phyloP scores from a whole-genome alignment of 2,797 vertebrate species.

The Myotis myotis region DNA sequence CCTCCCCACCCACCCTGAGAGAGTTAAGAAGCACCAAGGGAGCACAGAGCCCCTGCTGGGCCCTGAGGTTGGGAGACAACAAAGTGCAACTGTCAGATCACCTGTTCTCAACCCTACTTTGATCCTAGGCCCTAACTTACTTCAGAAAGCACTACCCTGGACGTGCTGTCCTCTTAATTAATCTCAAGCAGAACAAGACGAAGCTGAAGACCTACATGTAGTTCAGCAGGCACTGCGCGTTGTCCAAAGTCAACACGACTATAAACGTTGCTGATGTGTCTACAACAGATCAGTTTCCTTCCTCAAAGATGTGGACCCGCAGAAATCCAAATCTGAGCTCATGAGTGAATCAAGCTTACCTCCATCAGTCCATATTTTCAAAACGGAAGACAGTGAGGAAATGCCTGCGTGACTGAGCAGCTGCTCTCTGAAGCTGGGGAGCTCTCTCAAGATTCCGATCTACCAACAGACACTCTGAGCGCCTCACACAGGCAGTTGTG shows the following conservation, averaged over 20 bases:
- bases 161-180: not conserved
- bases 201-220: not conserved
- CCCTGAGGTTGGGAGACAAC: not conserved
- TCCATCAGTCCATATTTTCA: not conserved
- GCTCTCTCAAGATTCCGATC: not conserved
- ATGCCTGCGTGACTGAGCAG: not conserved
- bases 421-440: not conserved
- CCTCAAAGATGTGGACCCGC: not conserved
- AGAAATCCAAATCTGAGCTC: not conserved
- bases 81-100: not conserved
- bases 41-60: no score
- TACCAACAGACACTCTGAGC: not conserved
- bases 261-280: not conserved
- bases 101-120: not conserved
- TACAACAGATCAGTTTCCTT: not conserved
- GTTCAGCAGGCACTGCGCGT: not conserved
- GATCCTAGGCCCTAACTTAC: not conserved
- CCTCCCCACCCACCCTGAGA: not conserved
- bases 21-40: not conserved
- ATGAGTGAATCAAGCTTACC: not conserved
- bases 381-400: not conserved
- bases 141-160: not conserved
- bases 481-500: accelerated
- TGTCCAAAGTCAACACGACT: not conserved
- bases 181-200: not conserved